Evolutionary conservation across 1,140 invertebrate species (phyloP), one percentile per base, ranked within the genome.

Genomic region (Drosophila orena): DNA sequence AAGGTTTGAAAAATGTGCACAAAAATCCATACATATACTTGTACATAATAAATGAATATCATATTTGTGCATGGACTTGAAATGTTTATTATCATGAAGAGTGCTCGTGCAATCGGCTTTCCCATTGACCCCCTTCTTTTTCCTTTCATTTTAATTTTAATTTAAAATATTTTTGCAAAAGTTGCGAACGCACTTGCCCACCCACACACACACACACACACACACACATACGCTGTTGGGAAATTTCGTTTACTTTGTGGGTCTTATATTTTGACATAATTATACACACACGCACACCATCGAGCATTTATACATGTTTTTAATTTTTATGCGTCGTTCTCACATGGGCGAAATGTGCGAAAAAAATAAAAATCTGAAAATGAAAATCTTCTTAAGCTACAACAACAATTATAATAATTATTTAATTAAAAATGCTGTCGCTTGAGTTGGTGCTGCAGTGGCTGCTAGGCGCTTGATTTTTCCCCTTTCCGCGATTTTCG

Each of bases 331-430:
- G 35, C 56, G 38, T 47, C 38, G 30, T 44, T 60, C 56, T 40
- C 56, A 49, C 66, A 61, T 54, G 42, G 49, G 56, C 42, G 24
- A 24, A 43, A 56, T 55, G 65, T 69, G 62, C 64, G 64, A 69
- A 68, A 37, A 52, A 49, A 59, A 15, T 14, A 47, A 15, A 47
- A 44, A 57, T 34, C 17, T 65, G 50, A 58, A 85, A 74, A 69
- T 61, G 59, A 73, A 86, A 85, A 86, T 81, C 81, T 81, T 86
- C 68, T 85, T 86, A 73, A 81, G 65, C 81, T 66, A 73, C 81
- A 81, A 69, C 77, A 85, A 84, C 81, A 85, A 86, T 85, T 85
- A 86, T 70, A 74, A 84, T 84, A 84, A 85, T 85, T 86, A 85
- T 86, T 85, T 85, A 80, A 85, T 85, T 85, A 85, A 85, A 85